A percentile compares a stretch with the other conserved stretches of the same genome.
phyloP scores from a whole-genome alignment of 2,888 invertebrate species.

The Calliopum simillimum region DNA sequence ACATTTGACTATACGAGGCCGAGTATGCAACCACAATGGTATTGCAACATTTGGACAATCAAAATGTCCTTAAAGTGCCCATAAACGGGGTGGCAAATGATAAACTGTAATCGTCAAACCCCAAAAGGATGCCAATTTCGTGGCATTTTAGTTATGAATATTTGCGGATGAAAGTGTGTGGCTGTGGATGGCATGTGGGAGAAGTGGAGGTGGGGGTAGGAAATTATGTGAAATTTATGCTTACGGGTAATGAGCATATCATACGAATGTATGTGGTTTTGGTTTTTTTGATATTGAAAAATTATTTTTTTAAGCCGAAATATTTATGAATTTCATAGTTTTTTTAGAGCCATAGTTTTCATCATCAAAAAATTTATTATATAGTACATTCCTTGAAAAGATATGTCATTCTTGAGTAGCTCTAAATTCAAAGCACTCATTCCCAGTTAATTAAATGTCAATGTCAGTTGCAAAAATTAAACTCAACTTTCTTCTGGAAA shows the following conservation, averaged over 20 bases:
- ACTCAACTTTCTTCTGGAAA: conserved; percentile 10
- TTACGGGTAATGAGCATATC: conserved; percentile 40
- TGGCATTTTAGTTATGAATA: conserved; percentile 37
- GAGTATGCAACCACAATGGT: conserved; percentile 18
- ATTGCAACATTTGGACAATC: conserved; percentile 45
- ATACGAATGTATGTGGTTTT: too few relatives aligned
- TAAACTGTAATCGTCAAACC: conserved; percentile 48
- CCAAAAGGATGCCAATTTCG: conserved; percentile 45
- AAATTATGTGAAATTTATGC: conserved; percentile 38
- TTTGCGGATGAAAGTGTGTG: conserved; percentile 8
- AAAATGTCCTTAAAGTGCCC: conserved; percentile 48
- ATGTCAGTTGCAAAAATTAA: conserved; percentile 50
- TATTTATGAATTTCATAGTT: too few relatives aligned
- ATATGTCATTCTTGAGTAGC: neutral
- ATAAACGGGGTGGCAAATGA: conserved; percentile 50
- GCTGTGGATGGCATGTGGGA: too few relatives aligned
- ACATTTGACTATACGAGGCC: conserved; percentile 18
- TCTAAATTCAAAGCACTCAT: conserved; percentile 13
- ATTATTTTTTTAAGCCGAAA: too few relatives aligned
- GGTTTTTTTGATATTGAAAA: too few relatives aligned
- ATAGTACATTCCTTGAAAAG: too few relatives aligned
- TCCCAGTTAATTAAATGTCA: conserved; percentile 53
- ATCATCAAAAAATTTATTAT: too few relatives aligned
- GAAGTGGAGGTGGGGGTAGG: too few relatives aligned
- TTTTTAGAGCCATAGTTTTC: too few relatives aligned